phyloP scores from a whole-genome alignment of 2,888 invertebrate genomes.

The Andrena haemorrhoa region DNA sequence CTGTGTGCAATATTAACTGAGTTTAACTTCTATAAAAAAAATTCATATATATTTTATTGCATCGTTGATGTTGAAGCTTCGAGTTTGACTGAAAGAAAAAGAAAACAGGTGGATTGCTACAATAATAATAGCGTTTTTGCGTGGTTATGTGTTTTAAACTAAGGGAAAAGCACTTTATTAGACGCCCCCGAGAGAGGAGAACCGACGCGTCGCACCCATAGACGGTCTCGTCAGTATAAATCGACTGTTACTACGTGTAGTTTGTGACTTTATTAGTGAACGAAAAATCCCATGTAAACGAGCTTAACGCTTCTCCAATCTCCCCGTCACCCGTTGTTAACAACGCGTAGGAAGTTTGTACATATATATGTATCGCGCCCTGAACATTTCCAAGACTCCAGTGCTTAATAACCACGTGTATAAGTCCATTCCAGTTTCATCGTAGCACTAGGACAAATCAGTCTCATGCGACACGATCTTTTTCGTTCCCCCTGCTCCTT shows the following conservation, averaged over 20 bases:
- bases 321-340: conserved; percentile 23
- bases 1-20: conserved; percentile 64
- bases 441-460: conserved; percentile 20
- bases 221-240: conserved; percentile 23
- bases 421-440: conserved; percentile 37
- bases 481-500: conserved; percentile 8
- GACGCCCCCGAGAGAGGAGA: neutral
- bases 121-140: conserved; percentile 41
- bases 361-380: conserved; percentile 37
- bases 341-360: conserved; percentile 47
- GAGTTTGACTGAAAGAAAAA: conserved; percentile 53
- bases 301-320: conserved; percentile 54
- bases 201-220: conserved; percentile 14
- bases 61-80: conserved; percentile 62
- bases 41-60: conserved; percentile 63
- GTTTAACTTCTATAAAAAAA: conserved; percentile 50
- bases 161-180: conserved; percentile 2
- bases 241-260: conserved; percentile 13
- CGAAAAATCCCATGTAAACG: conserved; percentile 43
- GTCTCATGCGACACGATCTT: conserved; percentile 16
- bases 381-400: conserved; percentile 16
- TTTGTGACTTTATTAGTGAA: conserved; percentile 20
- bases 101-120: conserved; percentile 43
- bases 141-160: conserved; percentile 1
- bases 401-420: conserved; percentile 23